Percentiles rank a stretch among this genome's conserved stretches.
phyloP scores from a whole-genome alignment of 2,797 vertebrate species.

The Nyctalus aviator region DNA sequence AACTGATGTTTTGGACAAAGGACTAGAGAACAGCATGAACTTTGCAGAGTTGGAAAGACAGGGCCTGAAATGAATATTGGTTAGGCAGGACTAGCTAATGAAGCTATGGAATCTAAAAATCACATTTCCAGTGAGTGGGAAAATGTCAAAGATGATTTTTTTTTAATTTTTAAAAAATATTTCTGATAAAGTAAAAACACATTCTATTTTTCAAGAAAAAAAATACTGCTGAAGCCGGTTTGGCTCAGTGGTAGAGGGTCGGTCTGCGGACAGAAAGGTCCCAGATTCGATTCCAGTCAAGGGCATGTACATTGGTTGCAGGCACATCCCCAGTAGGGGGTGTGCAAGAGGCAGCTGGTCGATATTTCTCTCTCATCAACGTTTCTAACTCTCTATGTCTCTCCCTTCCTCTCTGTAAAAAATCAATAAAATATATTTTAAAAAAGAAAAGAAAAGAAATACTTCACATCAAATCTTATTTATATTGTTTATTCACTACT shows the following conservation, averaged over 20 bases:
- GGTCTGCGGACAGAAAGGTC: no score
- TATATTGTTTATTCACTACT: neutral
- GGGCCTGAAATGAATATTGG: neutral
- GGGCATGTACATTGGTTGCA: no score
- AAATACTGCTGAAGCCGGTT: no score
- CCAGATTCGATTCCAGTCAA: no score
- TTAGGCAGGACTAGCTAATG: neutral
- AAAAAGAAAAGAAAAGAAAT: neutral
- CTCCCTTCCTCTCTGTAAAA: no score
- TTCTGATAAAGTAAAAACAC: neutral
- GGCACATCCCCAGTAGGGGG: no score
- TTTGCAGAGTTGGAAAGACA: constrained; percentile 80
- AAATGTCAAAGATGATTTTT: neutral
- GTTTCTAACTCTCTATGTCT: no score
- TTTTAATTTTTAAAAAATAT: neutral
- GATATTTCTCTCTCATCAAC: no score
- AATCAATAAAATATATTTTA: no score
- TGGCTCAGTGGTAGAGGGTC: no score
- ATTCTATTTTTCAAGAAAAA: neutral
- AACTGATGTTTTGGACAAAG: constrained; percentile 80
- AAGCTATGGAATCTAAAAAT: neutral
- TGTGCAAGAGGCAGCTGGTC: no score
- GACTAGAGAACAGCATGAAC: constrained; percentile 67
- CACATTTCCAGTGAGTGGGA: neutral
- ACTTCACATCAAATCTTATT: neutral